Conservation (phyloP, 2,888 invertebrate species). For the Tethea ocularis region DNA sequence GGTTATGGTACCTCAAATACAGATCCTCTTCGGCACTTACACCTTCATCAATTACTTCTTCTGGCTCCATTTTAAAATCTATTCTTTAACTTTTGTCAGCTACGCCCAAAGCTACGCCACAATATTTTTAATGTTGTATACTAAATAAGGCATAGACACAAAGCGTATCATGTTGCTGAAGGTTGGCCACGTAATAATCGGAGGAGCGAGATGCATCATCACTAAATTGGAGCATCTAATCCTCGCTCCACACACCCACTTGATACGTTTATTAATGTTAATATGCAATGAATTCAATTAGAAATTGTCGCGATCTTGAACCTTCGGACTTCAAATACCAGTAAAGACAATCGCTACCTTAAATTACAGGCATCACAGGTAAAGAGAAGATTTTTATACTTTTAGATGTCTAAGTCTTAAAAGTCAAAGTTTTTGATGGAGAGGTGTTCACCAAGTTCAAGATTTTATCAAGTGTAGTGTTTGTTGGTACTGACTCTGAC, state of each 20-base stretch:
- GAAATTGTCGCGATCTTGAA: background rate
- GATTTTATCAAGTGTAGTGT: no score
- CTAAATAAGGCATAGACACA: background rate
- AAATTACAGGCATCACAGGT: no score
- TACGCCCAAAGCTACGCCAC: no score
- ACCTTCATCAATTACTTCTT: background rate
- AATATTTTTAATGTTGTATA: background rate
- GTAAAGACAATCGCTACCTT: background rate
- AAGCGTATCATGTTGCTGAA: conserved; percentile 32
- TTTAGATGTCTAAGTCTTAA: no score
- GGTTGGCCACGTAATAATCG: conserved; percentile 39
- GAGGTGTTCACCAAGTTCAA: no score
- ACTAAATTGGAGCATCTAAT: conserved; percentile 36
- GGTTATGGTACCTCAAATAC: conserved; percentile 22
- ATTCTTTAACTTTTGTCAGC: background rate
- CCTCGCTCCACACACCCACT: conserved; percentile 7
- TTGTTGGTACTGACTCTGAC: no score
- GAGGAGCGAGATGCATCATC: conserved; percentile 33
- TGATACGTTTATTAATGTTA: background rate
- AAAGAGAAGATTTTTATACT: no score
- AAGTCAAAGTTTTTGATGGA: no score
- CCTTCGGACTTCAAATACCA: background rate
- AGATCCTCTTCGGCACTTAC: conserved; percentile 24
- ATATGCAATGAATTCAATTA: background rate
- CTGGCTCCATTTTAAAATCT: background rate